Percentiles rank a stretch among this genome's conserved stretches.
Conservation (phyloP, 2,888 invertebrate species). For the Nysson spinosus region DNA sequence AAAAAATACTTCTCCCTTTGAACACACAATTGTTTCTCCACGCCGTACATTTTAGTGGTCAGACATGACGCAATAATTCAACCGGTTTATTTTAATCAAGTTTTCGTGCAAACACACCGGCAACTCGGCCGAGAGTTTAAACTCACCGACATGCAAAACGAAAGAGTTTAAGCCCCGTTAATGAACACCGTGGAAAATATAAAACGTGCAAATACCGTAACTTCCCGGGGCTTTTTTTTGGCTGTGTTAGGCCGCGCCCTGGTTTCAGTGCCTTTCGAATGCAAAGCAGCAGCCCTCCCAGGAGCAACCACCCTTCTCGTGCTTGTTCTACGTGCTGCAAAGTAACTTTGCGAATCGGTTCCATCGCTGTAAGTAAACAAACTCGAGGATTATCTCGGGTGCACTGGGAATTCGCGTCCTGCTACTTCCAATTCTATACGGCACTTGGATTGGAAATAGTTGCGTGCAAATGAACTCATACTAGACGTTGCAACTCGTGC, state of each 20-base stretch:
- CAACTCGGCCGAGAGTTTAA: conserved; percentile 31
- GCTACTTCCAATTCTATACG: conserved; percentile 56
- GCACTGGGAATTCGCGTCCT: conserved; percentile 54
- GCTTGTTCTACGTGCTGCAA: conserved; percentile 4
- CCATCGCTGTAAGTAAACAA: conserved; percentile 50
- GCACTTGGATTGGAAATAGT: conserved; percentile 41
- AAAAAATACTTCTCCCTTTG: too few species aligned
- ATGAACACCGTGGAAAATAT: conserved; percentile 46
- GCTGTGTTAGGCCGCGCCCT: conserved; percentile 5
- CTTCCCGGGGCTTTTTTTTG: background rate
- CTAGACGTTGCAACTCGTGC: background rate
- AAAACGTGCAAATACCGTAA: conserved; percentile 24
- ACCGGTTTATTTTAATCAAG: background rate
- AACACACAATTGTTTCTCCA: background rate
- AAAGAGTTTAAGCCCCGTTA: conserved; percentile 36
- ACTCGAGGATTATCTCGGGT: conserved; percentile 58
- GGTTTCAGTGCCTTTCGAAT: conserved; percentile 19
- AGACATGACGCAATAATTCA: background rate
- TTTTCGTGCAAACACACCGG: background rate
- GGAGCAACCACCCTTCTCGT: conserved; percentile 6
- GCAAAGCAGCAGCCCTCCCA: conserved; percentile 21
- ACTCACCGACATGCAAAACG: conserved; percentile 25
- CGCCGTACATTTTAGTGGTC: background rate
- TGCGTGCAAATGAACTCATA: conserved; percentile 56
- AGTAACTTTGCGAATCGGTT: conserved; percentile 12